Conservation (phyloP, 2,888 invertebrate species). For the Apodemia mormo region DNA sequence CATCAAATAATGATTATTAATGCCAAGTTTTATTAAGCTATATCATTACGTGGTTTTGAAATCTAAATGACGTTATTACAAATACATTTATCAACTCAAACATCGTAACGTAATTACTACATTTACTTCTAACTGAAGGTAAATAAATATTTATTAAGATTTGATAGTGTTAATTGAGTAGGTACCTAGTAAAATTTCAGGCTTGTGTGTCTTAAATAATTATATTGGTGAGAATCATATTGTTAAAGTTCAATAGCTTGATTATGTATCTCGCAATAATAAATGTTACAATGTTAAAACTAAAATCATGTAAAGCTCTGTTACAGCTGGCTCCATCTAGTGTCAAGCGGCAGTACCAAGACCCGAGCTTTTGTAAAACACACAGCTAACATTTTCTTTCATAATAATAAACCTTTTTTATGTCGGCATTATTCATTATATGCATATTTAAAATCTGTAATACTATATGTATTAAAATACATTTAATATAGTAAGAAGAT, state of each 20-base stretch:
- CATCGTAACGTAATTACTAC: too few species aligned
- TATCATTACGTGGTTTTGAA: too few species aligned
- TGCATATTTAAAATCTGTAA: too few species aligned
- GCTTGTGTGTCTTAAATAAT: not conserved
- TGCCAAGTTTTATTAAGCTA: too few species aligned
- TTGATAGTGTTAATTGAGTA: too few species aligned
- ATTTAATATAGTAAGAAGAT: not conserved
- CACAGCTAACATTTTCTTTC: not conserved
- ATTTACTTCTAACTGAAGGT: too few species aligned
- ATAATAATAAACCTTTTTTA: not conserved
- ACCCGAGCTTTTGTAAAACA: slow-evolving; percentile 31
- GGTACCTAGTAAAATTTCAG: too few species aligned
- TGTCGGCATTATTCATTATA: too few species aligned
- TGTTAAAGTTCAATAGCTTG: not conserved
- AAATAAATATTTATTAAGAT: too few species aligned
- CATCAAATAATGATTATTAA: too few species aligned
- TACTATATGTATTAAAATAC: not conserved
- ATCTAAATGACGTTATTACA: too few species aligned
- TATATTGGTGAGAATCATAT: not conserved
- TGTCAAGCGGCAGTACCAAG: slow-evolving; percentile 56
- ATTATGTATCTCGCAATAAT: not conserved
- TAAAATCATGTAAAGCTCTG: not conserved
- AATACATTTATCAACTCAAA: too few species aligned
- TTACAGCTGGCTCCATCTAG: slow-evolving; percentile 64
- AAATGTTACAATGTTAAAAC: not conserved